Conservation (phyloP, 2,797 vertebrate genomes). For the Gobio occitaniae region DNA sequence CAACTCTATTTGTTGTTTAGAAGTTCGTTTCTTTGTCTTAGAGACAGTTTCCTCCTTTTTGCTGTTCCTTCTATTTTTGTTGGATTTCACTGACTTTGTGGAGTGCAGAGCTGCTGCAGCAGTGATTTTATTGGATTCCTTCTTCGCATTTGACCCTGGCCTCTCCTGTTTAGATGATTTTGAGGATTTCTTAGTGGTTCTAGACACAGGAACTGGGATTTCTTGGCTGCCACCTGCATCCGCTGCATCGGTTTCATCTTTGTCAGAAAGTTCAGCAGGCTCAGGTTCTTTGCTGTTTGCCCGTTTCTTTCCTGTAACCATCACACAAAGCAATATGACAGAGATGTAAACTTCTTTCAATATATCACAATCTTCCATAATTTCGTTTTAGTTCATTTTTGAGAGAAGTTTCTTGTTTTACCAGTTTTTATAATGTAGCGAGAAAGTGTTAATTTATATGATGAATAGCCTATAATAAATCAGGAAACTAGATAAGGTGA, state of each 20-base stretch:
- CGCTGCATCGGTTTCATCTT: background rate
- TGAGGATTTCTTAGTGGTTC: slow-evolving; percentile 10
- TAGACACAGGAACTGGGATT: slow-evolving; percentile 22
- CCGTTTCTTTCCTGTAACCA: slow-evolving; percentile 37
- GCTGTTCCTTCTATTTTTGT: slow-evolving; percentile 53
- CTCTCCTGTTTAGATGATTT: slow-evolving; percentile 25
- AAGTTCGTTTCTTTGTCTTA: slow-evolving; percentile 8
- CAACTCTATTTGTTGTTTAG: slow-evolving; percentile 49
- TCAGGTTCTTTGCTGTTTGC: slow-evolving; percentile 24
- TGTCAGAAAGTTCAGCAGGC: background rate
- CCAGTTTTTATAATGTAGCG: background rate
- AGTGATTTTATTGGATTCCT: slow-evolving; percentile 21
- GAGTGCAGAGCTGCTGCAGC: background rate
- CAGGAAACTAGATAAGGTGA: background rate
- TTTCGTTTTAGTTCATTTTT: too few species aligned
- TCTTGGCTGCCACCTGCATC: background rate
- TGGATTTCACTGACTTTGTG: slow-evolving; percentile 41
- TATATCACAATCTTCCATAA: background rate
- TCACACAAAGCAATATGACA: background rate
- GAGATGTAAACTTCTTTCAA: background rate
- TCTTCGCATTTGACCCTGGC: slow-evolving; percentile 27
- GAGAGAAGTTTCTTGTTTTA: too few species aligned
- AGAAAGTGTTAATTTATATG: background rate
- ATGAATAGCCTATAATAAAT: background rate
- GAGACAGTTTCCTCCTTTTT: background rate